Evolutionary conservation across 2,888 invertebrate genomes (phyloP), one percentile per base, ranked within the genome.

Genomic region (Coelopa pilipes): DNA sequence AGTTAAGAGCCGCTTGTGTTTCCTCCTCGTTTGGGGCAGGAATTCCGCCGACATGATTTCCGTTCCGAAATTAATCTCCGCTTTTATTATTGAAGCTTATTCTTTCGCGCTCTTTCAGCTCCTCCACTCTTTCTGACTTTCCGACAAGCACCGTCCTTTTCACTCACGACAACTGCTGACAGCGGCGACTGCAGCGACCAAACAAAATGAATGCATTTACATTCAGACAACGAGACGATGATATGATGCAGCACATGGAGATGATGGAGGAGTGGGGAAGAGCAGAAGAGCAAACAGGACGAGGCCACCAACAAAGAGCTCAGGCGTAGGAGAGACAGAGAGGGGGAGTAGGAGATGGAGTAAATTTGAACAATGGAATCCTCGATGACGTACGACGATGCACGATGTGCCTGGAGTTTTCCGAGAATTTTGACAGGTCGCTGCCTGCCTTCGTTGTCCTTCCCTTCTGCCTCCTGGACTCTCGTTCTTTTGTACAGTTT

Each of bases 111-210:
- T 34, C 34, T 34, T 7, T 34, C 34, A 34, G 2, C 34, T 34
- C 34, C 34, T 34, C 34, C n/a, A n/a, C n/a, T n/a, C n/a, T n/a
- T n/a, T 34, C 34, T 34, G 4, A 34, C 7, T 34, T 7, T 34
- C 34, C n/a, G n/a, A 34, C 7, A 34, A 34, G 7, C 7, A 7
- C 2, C 4, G 2, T 34, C 34, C 34, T 57, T 57, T 57, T 57
- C 57, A 57, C n/a, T 19, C 57, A 19, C 15, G 57, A 57, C 57
- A 57, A 57, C 57, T 57, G 57, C 57, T 57, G 57, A 57, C 57
- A 57, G 57, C 53, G 53, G 57, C 53, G 53, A n/a, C 17, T 17
- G n/a, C 11, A n/a, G n/a, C 11, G 5, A 1, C 3, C 57, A n/a
- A 17, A 57, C n/a, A 57, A 57, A 57, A 12, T n/a, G n/a, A 57